Evolutionary conservation across 1,140 invertebrate genomes (phyloP), one percentile per base, ranked within the genome.

Genomic region (Drosophila kepulauana): DNA sequence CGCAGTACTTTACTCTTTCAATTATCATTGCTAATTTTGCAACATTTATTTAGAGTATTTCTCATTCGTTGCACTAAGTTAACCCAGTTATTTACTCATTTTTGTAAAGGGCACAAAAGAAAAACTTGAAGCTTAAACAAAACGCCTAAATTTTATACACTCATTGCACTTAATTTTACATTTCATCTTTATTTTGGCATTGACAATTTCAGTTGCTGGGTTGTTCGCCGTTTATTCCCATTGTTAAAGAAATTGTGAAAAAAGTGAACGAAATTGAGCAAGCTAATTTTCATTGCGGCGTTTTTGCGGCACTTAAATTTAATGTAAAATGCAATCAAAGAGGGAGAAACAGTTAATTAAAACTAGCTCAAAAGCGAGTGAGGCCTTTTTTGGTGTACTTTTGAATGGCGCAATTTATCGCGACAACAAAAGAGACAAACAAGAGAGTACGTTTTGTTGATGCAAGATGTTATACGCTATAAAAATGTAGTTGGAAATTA

Each of bases 211-310:
- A 69, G 43, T 52, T 45, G 67, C 45, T 67, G 62, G 20, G 3
- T 25, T 74, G 67, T 38, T 79, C 49, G 28, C 28, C 41, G 30
- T 49, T 59, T 45, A 30, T 6, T 4, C 6, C 54, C 54, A 75
- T 88, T 87, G 84, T 88, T 84, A 51, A 72, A 59, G 69, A 84
- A 88, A 87, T 87, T 88, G 74, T 80, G 84, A 68, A 61, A 59
- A 63, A 58, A 63, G 35, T 63, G 16, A 59, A 67, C 46, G 30
- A 62, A 81, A 76, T 87, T 82, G 77, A 66, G 84, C 70, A 88
- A 89, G 67, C 20, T 45, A 63, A 81, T 72, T 51, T 78, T 67
- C 54, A 52, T 69, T 78, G 76, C 45, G 63, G 15, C 48, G 51
- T 54, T 72, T 56, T 51, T 70, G 48, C 48, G 71, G 46, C 38